Evolutionary conservation across 2,888 invertebrate genomes (phyloP).

Genomic region (Crossocerus cetratus): DNA sequence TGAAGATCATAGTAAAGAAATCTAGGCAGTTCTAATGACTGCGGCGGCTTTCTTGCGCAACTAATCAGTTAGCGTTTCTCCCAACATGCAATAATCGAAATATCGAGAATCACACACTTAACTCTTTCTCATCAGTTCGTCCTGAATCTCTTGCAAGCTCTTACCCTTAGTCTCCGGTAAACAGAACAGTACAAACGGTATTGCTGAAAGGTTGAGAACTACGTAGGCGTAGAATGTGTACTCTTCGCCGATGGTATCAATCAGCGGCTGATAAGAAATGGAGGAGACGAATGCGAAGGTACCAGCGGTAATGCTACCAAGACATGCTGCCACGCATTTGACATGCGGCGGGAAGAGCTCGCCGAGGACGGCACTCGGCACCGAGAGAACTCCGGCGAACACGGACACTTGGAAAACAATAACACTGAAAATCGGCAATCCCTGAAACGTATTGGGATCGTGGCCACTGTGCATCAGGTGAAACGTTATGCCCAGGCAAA

Average conservation of each 20-base stretch:
- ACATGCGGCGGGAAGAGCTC: conserved; percentile 62
- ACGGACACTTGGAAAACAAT: conserved; percentile 55
- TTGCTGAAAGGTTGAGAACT: conserved; percentile 45
- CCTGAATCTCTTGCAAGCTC: conserved; percentile 68
- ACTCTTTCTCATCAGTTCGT: conserved; percentile 50
- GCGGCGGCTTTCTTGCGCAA: no score
- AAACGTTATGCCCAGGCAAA: conserved; percentile 58
- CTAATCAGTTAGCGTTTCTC: no score
- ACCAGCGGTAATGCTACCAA: conserved; percentile 50
- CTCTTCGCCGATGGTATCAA: conserved; percentile 49
- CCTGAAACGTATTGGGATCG: conserved; percentile 56
- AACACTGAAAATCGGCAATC: conserved; percentile 59
- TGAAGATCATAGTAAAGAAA: no score
- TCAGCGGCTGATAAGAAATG: conserved; percentile 56
- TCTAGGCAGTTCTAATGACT: no score
- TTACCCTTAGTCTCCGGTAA: conserved; percentile 72
- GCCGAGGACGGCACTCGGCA: conserved; percentile 56
- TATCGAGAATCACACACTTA: not conserved
- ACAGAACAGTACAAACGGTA: conserved; percentile 49
- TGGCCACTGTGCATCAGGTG: conserved; percentile 55
- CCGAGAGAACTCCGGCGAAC: conserved; percentile 52
- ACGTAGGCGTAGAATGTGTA: conserved; percentile 63
- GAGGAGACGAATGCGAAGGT: conserved; percentile 50
- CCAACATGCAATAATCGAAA: conserved; percentile 3
- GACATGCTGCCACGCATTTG: conserved; percentile 58